Evolutionary conservation across 2,888 invertebrate genomes (phyloP).

Genomic region (Scaptomyza polygonia): DNA sequence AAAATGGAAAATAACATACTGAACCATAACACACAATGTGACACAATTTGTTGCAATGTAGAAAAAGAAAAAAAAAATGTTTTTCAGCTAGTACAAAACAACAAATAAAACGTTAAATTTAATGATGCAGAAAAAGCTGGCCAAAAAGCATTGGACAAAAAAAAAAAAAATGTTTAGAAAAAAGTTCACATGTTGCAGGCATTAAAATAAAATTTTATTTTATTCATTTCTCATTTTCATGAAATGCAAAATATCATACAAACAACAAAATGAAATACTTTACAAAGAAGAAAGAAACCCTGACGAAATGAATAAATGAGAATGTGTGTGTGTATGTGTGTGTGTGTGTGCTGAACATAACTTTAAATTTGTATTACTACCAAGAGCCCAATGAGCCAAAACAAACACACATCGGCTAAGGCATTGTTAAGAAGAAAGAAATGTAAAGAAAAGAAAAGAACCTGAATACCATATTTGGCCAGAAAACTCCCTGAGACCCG

Average conservation of each 20-base stretch:
- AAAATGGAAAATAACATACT: no score
- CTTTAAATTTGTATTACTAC: constrained; percentile 80
- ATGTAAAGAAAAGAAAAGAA: constrained; percentile 26
- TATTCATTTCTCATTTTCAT: constrained; percentile 81
- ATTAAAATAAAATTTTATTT: constrained; percentile 83
- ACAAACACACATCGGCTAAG: constrained; percentile 38
- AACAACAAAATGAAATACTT: constrained; percentile 45
- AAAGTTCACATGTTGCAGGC: constrained; percentile 81
- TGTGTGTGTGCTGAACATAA: constrained; percentile 64
- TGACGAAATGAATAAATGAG: constrained; percentile 77
- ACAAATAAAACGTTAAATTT: constrained; percentile 61
- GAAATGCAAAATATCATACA: constrained; percentile 70
- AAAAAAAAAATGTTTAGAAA: constrained; percentile 34
- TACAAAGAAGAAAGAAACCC: constrained; percentile 31
- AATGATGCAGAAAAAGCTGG: constrained; percentile 46
- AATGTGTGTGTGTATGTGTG: constrained; percentile 14
- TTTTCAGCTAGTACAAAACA: neutral
- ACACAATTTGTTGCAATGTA: no score
- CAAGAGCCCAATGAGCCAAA: constrained; percentile 73
- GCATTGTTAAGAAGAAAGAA: constrained; percentile 59
- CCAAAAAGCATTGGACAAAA: neutral
- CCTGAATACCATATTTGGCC: constrained; percentile 69
- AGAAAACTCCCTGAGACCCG: constrained; percentile 58
- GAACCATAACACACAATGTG: no score
- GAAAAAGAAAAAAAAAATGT: neutral